These are phyloP conservation scores for Probaryconus sp. DNA, from an alignment of 1,140 invertebrate genomes.

Conservation along the genomic window DNA sequence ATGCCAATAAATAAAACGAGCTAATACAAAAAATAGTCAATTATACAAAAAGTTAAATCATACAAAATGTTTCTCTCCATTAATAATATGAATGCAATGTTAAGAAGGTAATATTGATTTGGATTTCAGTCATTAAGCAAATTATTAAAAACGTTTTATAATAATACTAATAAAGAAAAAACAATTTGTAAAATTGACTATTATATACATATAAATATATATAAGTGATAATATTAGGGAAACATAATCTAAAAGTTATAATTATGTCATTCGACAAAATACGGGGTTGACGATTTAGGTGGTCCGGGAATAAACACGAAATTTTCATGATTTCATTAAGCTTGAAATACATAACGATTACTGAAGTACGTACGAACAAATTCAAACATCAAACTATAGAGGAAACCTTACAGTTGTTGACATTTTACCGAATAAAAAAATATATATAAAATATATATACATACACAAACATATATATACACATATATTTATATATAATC, in stretches of 20 bases:
- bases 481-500: slow-evolving; percentile 50
- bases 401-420: slow-evolving; percentile 60
- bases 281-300: slow-evolving; percentile 57
- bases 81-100: no score
- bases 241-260: background rate
- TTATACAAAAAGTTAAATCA: slow-evolving; percentile 41
- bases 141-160: background rate
- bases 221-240: slow-evolving; percentile 42
- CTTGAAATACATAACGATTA: slow-evolving; percentile 32
- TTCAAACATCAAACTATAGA: slow-evolving; percentile 31
- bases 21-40: slow-evolving; percentile 54
- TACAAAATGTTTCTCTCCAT: no score
- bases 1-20: slow-evolving; percentile 60
- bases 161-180: slow-evolving; percentile 2
- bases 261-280: slow-evolving; percentile 17
- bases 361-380: slow-evolving; percentile 19
- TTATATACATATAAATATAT: slow-evolving; percentile 12
- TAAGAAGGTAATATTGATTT: no score
- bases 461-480: slow-evolving; percentile 28
- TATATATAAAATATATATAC: slow-evolving; percentile 20
- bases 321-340: slow-evolving; percentile 22
- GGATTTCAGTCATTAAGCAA: no score
- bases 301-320: slow-evolving; percentile 68
- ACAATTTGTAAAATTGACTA: slow-evolving; percentile 55
- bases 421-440: slow-evolving; percentile 53